Base-by-base conservation (phyloP, 2,888 invertebrate genomes). In the Barypeithes pellucidus region DNA sequence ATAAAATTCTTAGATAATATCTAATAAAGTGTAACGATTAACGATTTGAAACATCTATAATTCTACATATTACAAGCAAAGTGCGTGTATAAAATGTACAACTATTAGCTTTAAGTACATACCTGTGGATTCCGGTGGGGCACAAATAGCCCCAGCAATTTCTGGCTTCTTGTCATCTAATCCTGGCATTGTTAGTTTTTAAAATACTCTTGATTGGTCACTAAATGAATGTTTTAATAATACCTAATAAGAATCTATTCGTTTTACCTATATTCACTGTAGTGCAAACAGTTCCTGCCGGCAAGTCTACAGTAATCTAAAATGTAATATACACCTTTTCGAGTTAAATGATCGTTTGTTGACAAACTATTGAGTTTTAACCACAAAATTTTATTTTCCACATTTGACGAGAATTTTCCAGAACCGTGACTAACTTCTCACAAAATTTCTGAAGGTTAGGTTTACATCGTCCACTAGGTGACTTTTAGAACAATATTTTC, bases 111-210 rank as follows among this genome's bases (percentile, higher is more conserved):
- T 29, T 20, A 20, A 11, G 16, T 14, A 41, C 47, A 24, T 9
- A 71, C 71, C 63, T 54, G 36, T 5, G 1, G 63, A 14, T 11
- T 41, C 66, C 52, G 67, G 63, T 43, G 70, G 61, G 16, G 67
- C 74, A 50, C 73, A 73, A 36, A 74, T 70, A 9, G 74, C 74
- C 22, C 74, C 74, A 8, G 70, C 74, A 50, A 74, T 63, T 71
- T 66, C 70, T n/a, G 59, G 18, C 36, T 74, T 66, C 36, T 74
- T 74, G 33, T 70, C 70, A 29, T 73, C 69, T 24, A 73, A 65
- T 57, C 69, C 69, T 12, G 73, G 73, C 73, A 73, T 73, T 69
- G 1, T 52, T 52, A 50, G 4, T 8, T 20, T 8, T 9, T 8
- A 50, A 50, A 50, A 50, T n/a, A n/a, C n/a, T n/a, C n/a, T n/a